Base-by-base conservation (phyloP, 2,888 invertebrate species). In the Drosophila niveifrons region DNA sequence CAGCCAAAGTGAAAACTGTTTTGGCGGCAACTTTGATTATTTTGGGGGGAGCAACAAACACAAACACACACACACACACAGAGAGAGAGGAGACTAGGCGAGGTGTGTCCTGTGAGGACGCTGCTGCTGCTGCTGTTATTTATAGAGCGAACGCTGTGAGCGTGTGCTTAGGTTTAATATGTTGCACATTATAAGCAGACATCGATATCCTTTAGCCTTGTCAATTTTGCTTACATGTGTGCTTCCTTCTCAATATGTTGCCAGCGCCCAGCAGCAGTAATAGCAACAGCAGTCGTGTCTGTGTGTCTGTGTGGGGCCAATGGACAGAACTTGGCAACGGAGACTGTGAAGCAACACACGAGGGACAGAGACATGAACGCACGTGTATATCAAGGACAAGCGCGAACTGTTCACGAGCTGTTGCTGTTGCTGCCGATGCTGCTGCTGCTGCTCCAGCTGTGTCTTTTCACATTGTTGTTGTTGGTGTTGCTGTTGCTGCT, bases 121-220 rank as follows among this genome's bases (percentile, higher is more conserved):
- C 39, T 55, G 53, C 51, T 55, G 51, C 51, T 55, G 51, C 51
- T 66, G 72, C 79, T 79, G 88, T 88, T 83, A 86, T 86, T 86
- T 86, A 86, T 86, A 86, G 88, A 86, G 84, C 77, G 64, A 64
- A 50, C 69, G 66, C 66, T 79, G 80, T 61, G 75, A 75, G 75
- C 82, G 84, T 90, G 86, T 81, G 86, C 80, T 87, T 86, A 86
- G 86, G 88, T 89, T 88, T 90, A 90, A 90, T 91, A 90, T 90
- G 89, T 91, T 85, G 90, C 89, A 90, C 90, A 90, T 90, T 90
- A 90, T 90, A 87, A 88, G 83, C 90, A 89, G 88, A 88, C 88
- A 91, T 90, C 91, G 88, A 91, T 90, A 90, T 88, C 89, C 87
- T 90, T 90, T 90, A 83, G 90, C 83, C 88, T 82, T 90, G 88